phyloP scores from a whole-genome alignment of 2,888 invertebrate genomes.

The Thereva nobilitata region DNA sequence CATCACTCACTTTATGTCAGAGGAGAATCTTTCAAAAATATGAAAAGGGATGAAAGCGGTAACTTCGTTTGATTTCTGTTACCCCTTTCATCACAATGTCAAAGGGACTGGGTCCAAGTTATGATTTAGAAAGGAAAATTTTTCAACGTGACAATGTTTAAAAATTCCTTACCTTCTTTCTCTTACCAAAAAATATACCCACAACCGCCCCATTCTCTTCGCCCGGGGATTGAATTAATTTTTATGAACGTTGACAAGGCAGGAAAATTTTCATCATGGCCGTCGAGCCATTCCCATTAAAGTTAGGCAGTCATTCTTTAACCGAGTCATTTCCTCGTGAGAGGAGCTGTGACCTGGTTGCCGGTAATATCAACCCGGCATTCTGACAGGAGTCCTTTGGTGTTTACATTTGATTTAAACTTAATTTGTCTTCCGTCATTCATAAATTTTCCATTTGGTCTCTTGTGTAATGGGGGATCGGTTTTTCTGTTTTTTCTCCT shows the following conservation, averaged over 20 bases:
- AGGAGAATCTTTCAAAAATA: constrained; percentile 3
- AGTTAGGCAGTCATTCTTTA: constrained; percentile 33
- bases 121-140: not conserved
- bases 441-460: constrained; percentile 26
- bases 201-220: not conserved
- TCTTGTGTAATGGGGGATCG: no score
- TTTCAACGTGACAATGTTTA: constrained; percentile 21
- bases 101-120: not conserved
- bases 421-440: constrained; percentile 33
- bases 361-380: not conserved
- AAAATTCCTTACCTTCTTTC: not conserved
- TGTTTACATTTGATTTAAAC: constrained; percentile 35
- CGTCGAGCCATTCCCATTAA: constrained; percentile 18
- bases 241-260: constrained; percentile 31
- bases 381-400: constrained; percentile 29
- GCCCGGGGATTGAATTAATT: constrained; percentile 30
- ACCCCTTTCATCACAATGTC: constrained; percentile 25
- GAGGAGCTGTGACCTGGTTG: constrained; percentile 8
- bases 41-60: constrained; percentile 16
- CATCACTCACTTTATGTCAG: not conserved
- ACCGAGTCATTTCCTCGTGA: constrained; percentile 29
- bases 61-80: constrained; percentile 24
- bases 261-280: constrained; percentile 25
- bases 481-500: constrained; percentile 8
- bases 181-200: not conserved